Evolutionary conservation across 2,113 vertebrate genomes (phyloP).

Genomic region (Mionectes macconnelli): DNA sequence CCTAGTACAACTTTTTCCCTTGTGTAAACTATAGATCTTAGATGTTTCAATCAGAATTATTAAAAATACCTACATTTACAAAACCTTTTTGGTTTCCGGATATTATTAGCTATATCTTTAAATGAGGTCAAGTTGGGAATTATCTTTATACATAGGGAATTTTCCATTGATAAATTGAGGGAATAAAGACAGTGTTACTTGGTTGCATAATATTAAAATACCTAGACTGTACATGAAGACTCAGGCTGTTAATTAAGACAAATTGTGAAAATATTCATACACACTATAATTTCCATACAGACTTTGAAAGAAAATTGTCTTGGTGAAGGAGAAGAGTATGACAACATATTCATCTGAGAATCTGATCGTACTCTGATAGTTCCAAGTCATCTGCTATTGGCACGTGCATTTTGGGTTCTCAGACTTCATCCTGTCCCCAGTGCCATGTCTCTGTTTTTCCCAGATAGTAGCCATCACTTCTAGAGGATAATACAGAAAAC

Average conservation of each 20-base stretch:
- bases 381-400: neutral
- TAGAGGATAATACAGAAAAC: neutral
- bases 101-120: neutral
- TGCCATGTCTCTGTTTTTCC: neutral
- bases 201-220: conserved; percentile 27
- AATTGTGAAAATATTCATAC: conserved; percentile 20
- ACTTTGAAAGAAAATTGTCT: conserved; percentile 18
- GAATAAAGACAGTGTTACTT: conserved; percentile 35
- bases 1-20: neutral
- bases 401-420: neutral
- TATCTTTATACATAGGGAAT: conserved; percentile 28
- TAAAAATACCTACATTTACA: neutral
- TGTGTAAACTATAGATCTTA: neutral
- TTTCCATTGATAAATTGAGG: conserved; percentile 17
- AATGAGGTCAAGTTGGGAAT: neutral
- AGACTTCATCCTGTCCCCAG: neutral
- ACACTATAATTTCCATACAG: conserved; percentile 12
- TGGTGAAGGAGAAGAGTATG: neutral
- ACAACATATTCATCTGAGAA: neutral
- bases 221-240: neutral
- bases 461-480: neutral
- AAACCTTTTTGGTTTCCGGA: neutral
- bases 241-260: conserved; percentile 47
- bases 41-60: neutral
- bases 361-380: neutral